phyloP scores from a whole-genome alignment of 2,888 invertebrate species.

The Zeuzera pyrina region DNA sequence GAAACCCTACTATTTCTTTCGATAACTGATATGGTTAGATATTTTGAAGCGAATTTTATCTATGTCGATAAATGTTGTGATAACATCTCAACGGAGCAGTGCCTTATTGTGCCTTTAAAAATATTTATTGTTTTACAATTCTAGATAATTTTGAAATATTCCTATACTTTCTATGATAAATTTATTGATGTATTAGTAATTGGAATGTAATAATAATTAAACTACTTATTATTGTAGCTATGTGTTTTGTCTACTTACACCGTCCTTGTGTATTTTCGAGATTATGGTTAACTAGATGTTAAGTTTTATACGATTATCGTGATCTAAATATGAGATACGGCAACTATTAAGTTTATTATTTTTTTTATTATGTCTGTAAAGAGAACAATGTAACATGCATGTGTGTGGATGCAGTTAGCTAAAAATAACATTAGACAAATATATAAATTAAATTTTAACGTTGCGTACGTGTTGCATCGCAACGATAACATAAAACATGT shows the following conservation, averaged over 20 bases:
- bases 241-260: conserved; percentile 66
- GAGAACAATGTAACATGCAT: conserved; percentile 32
- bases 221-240: conserved; percentile 54
- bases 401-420: conserved; percentile 48
- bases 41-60: conserved; percentile 18
- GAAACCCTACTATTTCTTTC: conserved; percentile 42
- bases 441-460: too few relatives aligned
- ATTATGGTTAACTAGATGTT: conserved; percentile 54
- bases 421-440: too few relatives aligned
- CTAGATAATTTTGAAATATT: conserved; percentile 23
- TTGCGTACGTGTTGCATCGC: too few relatives aligned
- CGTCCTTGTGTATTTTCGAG: conserved; percentile 72
- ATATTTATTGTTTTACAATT: conserved; percentile 65
- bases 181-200: conserved; percentile 42
- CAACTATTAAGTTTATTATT: conserved; percentile 42
- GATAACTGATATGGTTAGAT: conserved; percentile 24
- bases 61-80: conserved; percentile 66
- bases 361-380: conserved; percentile 29
- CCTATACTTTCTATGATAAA: conserved; percentile 52
- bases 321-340: conserved; percentile 41
- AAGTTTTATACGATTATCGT: conserved; percentile 53
- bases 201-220: conserved; percentile 34
- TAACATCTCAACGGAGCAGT: conserved; percentile 65
- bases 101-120: conserved; percentile 68
- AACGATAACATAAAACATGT: too few relatives aligned